phyloP scores from a whole-genome alignment of 1,140 invertebrate species.

The Rhopalosiphum maidis region DNA sequence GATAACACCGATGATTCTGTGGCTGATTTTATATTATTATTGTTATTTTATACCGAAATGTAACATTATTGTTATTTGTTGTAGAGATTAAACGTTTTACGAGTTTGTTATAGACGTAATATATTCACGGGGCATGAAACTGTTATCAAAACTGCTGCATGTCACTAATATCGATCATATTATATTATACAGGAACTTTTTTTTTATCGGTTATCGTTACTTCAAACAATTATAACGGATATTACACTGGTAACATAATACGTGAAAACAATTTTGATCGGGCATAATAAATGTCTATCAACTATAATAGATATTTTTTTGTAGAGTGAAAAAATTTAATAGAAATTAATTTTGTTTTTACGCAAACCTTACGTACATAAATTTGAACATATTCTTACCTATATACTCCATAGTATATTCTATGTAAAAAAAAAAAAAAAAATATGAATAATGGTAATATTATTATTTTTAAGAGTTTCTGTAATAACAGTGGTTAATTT shows the following conservation, averaged over 20 bases:
- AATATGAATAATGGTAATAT: neutral
- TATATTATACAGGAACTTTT: neutral
- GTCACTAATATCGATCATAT: neutral
- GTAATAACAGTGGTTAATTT: neutral
- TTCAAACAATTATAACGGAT: neutral
- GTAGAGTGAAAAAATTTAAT: neutral
- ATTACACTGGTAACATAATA: neutral
- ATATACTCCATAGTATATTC: neutral
- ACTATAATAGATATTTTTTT: neutral
- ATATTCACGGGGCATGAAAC: neutral
- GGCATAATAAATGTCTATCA: neutral
- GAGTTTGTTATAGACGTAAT: neutral
- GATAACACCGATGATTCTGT: neutral
- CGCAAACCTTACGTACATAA: neutral
- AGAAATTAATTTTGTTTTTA: neutral
- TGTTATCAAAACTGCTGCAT: neutral
- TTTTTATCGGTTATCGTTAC: neutral
- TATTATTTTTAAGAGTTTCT: neutral
- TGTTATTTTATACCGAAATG: neutral
- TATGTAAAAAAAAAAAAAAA: neutral
- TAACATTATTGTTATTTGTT: neutral
- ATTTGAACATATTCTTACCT: neutral
- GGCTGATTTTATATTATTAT: neutral
- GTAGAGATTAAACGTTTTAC: neutral
- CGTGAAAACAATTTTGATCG: neutral